Percentiles rank a stretch among this genome's conserved stretches.
Conservation (phyloP, 2,113 vertebrate species). For the Aldabrachelys gigantea region DNA sequence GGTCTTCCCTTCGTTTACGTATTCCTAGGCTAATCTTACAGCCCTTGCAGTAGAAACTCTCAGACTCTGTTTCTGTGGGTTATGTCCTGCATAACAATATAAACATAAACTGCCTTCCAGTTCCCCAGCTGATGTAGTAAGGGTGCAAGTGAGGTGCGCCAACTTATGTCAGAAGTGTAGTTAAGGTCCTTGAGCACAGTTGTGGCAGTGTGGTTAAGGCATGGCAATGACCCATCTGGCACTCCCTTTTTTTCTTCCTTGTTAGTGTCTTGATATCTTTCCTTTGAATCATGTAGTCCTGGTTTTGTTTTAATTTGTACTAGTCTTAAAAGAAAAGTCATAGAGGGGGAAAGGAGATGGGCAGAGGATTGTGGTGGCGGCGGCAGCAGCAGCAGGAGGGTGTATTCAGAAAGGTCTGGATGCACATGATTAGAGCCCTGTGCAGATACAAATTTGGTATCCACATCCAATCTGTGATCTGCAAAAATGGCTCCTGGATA, state of each 20-base stretch:
- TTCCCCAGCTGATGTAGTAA: not conserved
- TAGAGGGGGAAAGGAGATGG: not conserved
- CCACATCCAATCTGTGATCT: too few species aligned
- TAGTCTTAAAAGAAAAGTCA: not conserved
- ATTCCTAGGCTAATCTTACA: not conserved
- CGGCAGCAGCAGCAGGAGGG: not conserved
- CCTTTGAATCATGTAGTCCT: not conserved
- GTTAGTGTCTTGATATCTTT: not conserved
- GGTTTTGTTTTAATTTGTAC: not conserved
- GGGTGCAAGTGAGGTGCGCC: not conserved
- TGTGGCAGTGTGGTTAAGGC: not conserved
- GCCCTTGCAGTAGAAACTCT: not conserved
- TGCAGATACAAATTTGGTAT: too few species aligned
- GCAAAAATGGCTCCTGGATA: too few species aligned
- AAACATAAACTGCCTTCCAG: not conserved
- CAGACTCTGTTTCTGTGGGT: not conserved
- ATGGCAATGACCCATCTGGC: not conserved
- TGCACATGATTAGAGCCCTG: not conserved
- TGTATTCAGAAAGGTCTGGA: not conserved
- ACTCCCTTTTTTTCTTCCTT: not conserved
- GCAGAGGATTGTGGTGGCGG: not conserved
- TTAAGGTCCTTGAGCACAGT: fast-evolving
- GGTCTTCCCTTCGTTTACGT: not conserved
- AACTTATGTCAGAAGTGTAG: not conserved
- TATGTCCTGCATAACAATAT: not conserved